Percentiles rank a stretch among this genome's conserved stretches.
These are phyloP conservation scores for Drosophila bocqueti DNA, from an alignment of 1,140 invertebrate species.

Conservation along the genomic window DNA sequence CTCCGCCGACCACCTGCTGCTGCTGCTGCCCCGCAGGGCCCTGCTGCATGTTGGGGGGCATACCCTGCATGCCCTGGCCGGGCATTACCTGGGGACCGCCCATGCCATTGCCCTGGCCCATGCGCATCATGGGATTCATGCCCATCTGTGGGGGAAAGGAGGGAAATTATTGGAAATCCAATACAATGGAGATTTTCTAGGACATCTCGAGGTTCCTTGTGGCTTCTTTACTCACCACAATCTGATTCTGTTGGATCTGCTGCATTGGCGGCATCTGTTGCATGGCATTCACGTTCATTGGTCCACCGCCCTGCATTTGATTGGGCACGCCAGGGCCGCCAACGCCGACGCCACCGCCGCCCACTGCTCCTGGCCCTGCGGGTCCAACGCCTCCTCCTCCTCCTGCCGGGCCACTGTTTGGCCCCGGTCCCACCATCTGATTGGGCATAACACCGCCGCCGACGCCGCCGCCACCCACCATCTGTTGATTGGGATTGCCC, in stretches of 20 bases:
- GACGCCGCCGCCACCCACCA: conserved; percentile 67
- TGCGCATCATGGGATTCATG: conserved; percentile 83
- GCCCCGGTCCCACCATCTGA: conserved; percentile 82
- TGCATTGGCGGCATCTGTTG: conserved; percentile 63
- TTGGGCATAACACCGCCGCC: conserved; percentile 68
- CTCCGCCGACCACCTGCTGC: conserved; percentile 59
- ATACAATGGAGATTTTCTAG: not conserved
- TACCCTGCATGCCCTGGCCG: conserved; percentile 70
- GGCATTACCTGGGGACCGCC: conserved; percentile 54
- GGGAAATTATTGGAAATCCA: not conserved
- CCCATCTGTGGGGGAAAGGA: conserved; percentile 44
- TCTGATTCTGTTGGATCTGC: conserved; percentile 72
- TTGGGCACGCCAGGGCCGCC: conserved; percentile 44
- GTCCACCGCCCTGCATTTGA: conserved; percentile 63
- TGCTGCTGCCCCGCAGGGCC: conserved; percentile 64
- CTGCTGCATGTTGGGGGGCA: conserved; percentile 77
- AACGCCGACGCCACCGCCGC: not conserved
- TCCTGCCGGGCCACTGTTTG: conserved; percentile 76
- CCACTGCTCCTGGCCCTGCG: conserved; percentile 30
- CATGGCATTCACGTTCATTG: conserved; percentile 68
- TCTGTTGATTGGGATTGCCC: conserved; percentile 85
- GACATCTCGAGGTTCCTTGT: not conserved
- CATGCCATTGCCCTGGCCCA: conserved; percentile 65
- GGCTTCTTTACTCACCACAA: conserved; percentile 22
- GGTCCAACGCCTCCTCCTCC: conserved; percentile 37